These are phyloP conservation scores for Apodemus sylvaticus DNA, from an alignment of 2,113 vertebrate species.

Conservation along the genomic window DNA sequence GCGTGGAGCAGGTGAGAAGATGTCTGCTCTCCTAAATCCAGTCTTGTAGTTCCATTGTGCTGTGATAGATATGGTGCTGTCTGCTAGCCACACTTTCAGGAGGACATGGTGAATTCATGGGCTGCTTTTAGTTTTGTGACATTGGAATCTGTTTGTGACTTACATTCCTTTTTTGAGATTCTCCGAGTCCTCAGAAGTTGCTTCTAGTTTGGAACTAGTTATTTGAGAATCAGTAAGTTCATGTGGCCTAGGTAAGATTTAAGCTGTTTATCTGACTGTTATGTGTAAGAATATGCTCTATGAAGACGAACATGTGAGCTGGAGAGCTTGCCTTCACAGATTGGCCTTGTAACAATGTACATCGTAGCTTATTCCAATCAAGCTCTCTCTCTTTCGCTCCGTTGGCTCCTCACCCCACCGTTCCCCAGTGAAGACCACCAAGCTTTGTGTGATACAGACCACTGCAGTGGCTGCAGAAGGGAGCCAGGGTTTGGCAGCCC, in stretches of 20 bases:
- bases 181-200: slow-evolving; percentile 17
- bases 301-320: neutral
- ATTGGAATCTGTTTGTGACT: slow-evolving; percentile 17
- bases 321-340: neutral
- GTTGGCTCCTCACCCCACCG: accelerated
- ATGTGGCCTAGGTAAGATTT: neutral
- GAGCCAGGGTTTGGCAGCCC: slow-evolving; percentile 50
- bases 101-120: too few relatives aligned
- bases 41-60: neutral
- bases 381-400: neutral
- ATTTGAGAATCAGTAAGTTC: neutral
- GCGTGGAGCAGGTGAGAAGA: neutral
- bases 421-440: neutral
- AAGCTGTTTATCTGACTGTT: neutral
- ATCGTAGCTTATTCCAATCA: neutral
- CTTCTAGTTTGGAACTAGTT: slow-evolving; percentile 46
- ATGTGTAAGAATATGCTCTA: neutral
- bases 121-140: neutral
- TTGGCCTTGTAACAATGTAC: neutral
- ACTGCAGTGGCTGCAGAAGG: neutral
- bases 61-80: neutral
- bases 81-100: neutral
- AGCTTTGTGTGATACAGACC: neutral
- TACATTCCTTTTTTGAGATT: neutral
- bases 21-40: accelerated